Evolutionary conservation across 2,113 vertebrate species (phyloP).

Genomic region (Pogonocichla stellata): DNA sequence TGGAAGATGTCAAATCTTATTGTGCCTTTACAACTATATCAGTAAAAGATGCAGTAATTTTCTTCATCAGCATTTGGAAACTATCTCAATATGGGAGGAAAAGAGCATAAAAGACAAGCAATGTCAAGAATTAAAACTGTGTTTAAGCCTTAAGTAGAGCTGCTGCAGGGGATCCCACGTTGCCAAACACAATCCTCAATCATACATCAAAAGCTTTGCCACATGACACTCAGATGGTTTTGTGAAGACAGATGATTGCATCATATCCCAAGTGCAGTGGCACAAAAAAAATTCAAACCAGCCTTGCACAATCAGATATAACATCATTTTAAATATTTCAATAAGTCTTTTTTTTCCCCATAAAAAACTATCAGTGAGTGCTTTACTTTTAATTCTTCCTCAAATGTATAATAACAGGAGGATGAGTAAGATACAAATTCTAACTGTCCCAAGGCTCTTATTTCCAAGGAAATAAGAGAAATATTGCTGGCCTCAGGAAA

Average conservation of each 20-base stretch:
- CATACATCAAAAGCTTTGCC: background rate
- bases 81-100: background rate
- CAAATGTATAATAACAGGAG: background rate
- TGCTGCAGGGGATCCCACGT: background rate
- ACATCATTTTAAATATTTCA: background rate
- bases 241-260: background rate
- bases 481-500: background rate
- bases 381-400: background rate
- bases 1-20: slow-evolving; percentile 32
- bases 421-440: background rate
- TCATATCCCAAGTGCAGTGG: background rate
- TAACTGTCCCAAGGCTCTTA: background rate
- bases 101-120: background rate
- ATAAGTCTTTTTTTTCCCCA: background rate
- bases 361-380: background rate
- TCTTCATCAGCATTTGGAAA: background rate
- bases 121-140: background rate
- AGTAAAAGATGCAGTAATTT: slow-evolving; percentile 5
- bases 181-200: background rate
- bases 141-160: background rate
- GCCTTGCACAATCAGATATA: background rate
- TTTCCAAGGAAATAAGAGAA: background rate
- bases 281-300: background rate
- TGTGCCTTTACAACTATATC: slow-evolving; percentile 9
- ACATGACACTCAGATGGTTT: background rate